Percentiles rank a stretch among this genome's conserved stretches.
These are phyloP conservation scores for Sander lucioperca DNA, from an alignment of 2,113 vertebrate species.

Conservation along the genomic window DNA sequence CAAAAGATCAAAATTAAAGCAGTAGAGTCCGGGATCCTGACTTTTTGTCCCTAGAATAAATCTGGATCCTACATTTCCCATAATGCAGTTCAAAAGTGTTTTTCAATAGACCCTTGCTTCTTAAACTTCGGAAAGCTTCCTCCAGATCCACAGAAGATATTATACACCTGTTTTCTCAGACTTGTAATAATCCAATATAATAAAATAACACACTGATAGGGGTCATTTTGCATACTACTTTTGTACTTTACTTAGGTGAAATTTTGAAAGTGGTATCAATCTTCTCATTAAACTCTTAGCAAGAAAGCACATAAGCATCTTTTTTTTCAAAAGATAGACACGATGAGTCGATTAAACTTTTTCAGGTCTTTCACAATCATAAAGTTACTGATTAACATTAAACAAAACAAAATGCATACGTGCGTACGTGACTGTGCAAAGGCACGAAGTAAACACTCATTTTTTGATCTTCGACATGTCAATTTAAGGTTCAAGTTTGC, in stretches of 20 bases:
- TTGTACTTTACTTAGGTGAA: background rate
- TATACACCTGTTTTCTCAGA: background rate
- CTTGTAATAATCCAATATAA: background rate
- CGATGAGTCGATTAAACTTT: background rate
- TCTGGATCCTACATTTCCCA: slow-evolving; percentile 1
- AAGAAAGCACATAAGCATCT: background rate
- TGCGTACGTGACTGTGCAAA: slow-evolving; percentile 45
- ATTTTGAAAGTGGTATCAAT: background rate
- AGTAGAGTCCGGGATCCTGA: background rate
- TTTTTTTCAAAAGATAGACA: background rate
- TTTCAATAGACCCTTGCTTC: background rate
- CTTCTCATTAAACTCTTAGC: background rate
- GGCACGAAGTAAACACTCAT: slow-evolving; percentile 19
- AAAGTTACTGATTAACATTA: slow-evolving; percentile 25
- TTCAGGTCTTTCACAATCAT: background rate
- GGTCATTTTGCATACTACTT: background rate
- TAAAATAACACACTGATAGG: background rate
- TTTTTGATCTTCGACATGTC: slow-evolving; percentile 39
- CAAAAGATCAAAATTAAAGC: background rate
- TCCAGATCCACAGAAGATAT: background rate
- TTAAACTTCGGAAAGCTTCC: background rate
- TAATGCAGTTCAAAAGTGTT: background rate
- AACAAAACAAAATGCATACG: background rate
- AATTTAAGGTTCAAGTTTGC: slow-evolving; percentile 25
- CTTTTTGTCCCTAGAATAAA: background rate